Base-by-base conservation (phyloP, 1,140 invertebrate genomes). In the Metaphire vulgaris region DNA sequence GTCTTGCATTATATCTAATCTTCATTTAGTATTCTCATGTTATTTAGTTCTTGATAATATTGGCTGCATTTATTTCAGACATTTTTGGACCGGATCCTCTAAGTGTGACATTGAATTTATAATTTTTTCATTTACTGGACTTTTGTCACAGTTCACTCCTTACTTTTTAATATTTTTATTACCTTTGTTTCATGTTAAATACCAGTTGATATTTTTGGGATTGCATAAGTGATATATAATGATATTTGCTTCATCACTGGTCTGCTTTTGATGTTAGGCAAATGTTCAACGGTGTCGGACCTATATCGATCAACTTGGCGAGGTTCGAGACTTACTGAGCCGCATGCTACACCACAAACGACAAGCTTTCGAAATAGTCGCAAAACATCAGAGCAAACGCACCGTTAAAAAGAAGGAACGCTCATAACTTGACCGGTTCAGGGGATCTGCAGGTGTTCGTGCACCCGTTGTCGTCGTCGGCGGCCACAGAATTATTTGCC, bases 361-460 rank as follows among this genome's bases (percentile, higher is more conserved):
- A 15, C 32, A 73, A 41, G 72, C 72, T 26, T 29, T 1, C 34
- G 72, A 73, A 21, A 34, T 73, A 32, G 56, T 73, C 72, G 29
- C 26, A n/a, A 73, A 73, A 41, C 33, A 73, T 41, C 72, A 73
- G 41, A 73, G 72, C 72, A 73, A 64, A 26, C 32, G 72, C 26
- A 34, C 34, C 0, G 72, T 73, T 34, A 73, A 73, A 34, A 73
- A 73, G 33, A 73, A 73, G 28, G 72, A 73, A 12, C 14, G 72
- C 12, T 56, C 33, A 2, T 73, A 26, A 73, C 41, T 56, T 21
- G 21, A 56, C 41, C 41, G 41, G 41, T 21, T 6, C 41, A 12
- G 41, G 41, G n/a, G n/a, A n/a, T n/a, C n/a, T n/a, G n/a, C n/a
- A n/a, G n/a, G n/a, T n/a, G n/a, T n/a, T n/a, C n/a, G n/a, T n/a